A percentile compares a stretch with the other conserved stretches of the same genome.
These are phyloP conservation scores for Heloderma charlesbogerti DNA, from an alignment of 2,113 vertebrate species.

Conservation along the genomic window DNA sequence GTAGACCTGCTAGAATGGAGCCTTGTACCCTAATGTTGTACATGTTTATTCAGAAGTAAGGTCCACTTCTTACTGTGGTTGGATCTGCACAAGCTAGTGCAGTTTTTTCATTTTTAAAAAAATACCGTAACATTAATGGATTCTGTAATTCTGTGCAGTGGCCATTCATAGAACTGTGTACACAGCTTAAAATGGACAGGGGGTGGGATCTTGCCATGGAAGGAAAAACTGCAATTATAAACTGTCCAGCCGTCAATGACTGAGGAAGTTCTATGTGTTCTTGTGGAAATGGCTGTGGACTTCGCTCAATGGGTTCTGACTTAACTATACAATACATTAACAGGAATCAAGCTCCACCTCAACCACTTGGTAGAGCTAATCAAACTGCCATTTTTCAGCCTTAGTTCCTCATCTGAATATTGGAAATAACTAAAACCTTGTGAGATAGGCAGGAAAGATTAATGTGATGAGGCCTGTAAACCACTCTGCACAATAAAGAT, in stretches of 20 bases:
- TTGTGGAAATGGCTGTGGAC: not conserved
- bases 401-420: not conserved
- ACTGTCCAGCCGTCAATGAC: not conserved
- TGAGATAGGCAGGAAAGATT: not conserved
- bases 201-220: not conserved
- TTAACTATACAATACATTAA: too few species aligned
- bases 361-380: not conserved
- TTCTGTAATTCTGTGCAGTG: not conserved
- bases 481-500: not conserved
- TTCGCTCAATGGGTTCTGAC: not conserved
- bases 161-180: not conserved
- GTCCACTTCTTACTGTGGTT: not conserved
- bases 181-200: not conserved
- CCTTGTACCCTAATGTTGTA: too few species aligned
- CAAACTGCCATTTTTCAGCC: not conserved
- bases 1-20: not conserved
- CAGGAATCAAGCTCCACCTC: not conserved
- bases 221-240: not conserved
- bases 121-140: not conserved
- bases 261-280: not conserved
- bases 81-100: not conserved
- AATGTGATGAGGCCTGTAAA: not conserved
- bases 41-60: not conserved
- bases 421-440: conserved; percentile 1
- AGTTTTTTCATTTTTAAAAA: not conserved